Base-by-base conservation (phyloP, 2,888 invertebrate genomes). In the Apodemia zela region DNA sequence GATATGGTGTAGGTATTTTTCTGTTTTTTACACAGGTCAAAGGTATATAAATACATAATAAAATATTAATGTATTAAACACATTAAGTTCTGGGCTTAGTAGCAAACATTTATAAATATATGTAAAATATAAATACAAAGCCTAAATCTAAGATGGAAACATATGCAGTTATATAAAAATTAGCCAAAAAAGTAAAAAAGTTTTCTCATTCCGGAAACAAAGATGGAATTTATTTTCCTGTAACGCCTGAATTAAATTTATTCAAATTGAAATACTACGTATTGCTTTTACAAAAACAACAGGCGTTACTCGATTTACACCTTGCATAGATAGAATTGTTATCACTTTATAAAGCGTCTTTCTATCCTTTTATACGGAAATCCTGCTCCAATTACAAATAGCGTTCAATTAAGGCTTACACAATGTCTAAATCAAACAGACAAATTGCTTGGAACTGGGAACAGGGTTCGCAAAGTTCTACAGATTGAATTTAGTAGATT, bases 401-500 rank as follows among this genome's bases (percentile, higher is more conserved):
- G 61, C 64, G 64, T 68, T 65, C 67, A 70, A 71, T 67, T 70
- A 70, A 59, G 54, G 47, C 47, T 47, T 49, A 62, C 66, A 59
- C 67, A 63, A 65, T 63, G 62, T 65, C 69, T 65, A 72, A 74
- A 75, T 69, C 70, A 72, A 74, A 71, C 72, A 72, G 70, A 74
- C 75, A 81, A 83, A 76, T 82, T 79, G 72, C 73, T 72, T 69
- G 67, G 66, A 73, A 69, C 67, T 57, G 25, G 29, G 25, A 57
- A 57, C 57, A 25, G 57, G 67, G 71, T 70, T 67, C 63, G 71
- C 71, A 76, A 84, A 82, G 76, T 85, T 83, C 71, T 68, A 66
- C 72, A 77, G 81, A 85, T 86, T 82, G 77, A 84, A 84, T 86
- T 84, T 81, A 79, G 77, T 78, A 80, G 83, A 83, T 82, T 84